Evolutionary conservation across 2,888 invertebrate species (phyloP), one percentile per base, ranked within the genome.

Genomic region (Folsomia candida): DNA sequence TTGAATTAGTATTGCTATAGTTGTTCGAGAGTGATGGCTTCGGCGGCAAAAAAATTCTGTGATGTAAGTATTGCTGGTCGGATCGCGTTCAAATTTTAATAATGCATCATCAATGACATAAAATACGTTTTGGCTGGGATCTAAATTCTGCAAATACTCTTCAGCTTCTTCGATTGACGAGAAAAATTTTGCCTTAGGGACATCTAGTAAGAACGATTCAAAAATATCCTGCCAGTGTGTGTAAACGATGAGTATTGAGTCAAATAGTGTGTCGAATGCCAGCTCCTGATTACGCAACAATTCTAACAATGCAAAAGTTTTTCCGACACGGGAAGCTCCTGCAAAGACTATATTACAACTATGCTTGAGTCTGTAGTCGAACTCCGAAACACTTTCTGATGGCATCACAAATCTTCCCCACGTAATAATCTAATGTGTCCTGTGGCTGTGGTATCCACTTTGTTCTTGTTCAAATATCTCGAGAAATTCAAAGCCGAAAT

Each of bases 151-250:
- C 37, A 37, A 37, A 4, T 27, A 18, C 9, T 28, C 6, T 22
- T 6, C 26, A 2, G 11, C 28, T 28, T 28, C 28, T 2, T 28
- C 20, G 29, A 62, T 28, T 26, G 25, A 20, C 11, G 2, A 28
- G 2, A 62, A 26, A 62, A 25, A 62, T 29, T 4, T 20, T 18
- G 3, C 9, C 3, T 28, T 4, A n/a, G 27, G 14, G 37, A 9
- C 28, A 20, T 2, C 2, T 2, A 18, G 4, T 57, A 2, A 2
- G 3, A 47, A 24, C n/a, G 37, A 20, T 3, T 37, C 24, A 22
- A 64, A 64, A 22, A 22, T 37, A 2, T 64, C 51, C 47, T 64
- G 64, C 6, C 22, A 64, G 51, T 64, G 47, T 24, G 64, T 6
- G 22, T 64, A 64, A 2, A 6, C 4, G n/a, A 64, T 24, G n/a